Conservation (phyloP, 2,797 vertebrate genomes). For the Notoglanidium macrostoma region DNA sequence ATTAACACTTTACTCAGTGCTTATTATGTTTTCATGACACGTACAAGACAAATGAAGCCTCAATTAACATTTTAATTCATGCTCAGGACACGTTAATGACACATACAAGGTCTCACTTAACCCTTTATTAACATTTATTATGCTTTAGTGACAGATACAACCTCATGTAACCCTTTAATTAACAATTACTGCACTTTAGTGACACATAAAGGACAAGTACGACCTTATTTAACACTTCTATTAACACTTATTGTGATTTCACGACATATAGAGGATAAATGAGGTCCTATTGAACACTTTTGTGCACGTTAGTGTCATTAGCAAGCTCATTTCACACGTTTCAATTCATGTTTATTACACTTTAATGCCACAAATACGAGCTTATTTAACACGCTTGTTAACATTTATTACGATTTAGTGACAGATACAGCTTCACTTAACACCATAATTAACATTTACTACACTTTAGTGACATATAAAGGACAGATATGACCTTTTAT, state of each 20-base stretch:
- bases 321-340: background rate
- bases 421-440: background rate
- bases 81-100: background rate
- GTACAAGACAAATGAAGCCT: background rate
- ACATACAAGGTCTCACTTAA: background rate
- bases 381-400: background rate
- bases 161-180: background rate
- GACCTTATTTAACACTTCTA: background rate
- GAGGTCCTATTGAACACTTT: background rate
- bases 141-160: background rate
- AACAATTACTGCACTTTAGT: background rate
- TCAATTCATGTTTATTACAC: background rate
- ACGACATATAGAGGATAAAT: background rate
- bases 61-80: background rate
- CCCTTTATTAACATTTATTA: conserved; percentile 3
- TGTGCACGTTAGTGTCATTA: background rate
- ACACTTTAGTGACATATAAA: background rate
- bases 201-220: background rate
- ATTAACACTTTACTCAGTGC: background rate
- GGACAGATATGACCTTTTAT: too few relatives aligned
- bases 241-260: background rate
- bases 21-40: background rate
- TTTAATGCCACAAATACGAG: background rate
- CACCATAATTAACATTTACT: background rate
- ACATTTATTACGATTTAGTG: background rate